Evolutionary conservation across 1,140 invertebrate genomes (phyloP).

Genomic region (Cryptotermes secundus): DNA sequence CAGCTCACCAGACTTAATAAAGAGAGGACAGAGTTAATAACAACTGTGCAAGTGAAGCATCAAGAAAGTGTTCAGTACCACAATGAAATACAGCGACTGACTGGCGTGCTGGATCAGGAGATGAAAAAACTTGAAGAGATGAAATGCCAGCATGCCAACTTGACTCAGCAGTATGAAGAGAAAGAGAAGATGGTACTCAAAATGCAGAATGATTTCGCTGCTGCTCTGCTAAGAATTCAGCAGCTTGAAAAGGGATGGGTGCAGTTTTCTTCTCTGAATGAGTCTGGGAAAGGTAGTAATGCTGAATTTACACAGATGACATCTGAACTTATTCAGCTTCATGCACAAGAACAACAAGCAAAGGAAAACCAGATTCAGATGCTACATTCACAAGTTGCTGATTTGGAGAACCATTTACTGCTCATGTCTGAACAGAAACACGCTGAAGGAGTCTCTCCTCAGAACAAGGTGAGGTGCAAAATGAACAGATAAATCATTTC

Average conservation of each 20-base stretch:
- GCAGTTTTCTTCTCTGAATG: slow-evolving; percentile 42
- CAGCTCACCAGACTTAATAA: slow-evolving; percentile 43
- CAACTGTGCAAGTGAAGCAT: slow-evolving; percentile 75
- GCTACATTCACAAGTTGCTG: too few species aligned
- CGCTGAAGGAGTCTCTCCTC: too few species aligned
- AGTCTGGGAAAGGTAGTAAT: slow-evolving; percentile 34
- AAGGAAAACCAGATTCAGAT: too few species aligned
- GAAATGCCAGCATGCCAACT: slow-evolving; percentile 45
- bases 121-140: slow-evolving; percentile 48
- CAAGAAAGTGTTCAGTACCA: slow-evolving; percentile 81
- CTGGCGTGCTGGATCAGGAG: slow-evolving; percentile 48
- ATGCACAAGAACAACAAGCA: neutral
- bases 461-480: too few species aligned
- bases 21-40: slow-evolving; percentile 75
- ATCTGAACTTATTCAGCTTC: slow-evolving; percentile 40
- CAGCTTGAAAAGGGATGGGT: slow-evolving; percentile 48
- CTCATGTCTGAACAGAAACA: too few species aligned
- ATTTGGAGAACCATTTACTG: too few species aligned
- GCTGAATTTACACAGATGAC: slow-evolving; percentile 27
- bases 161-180: slow-evolving; percentile 47
- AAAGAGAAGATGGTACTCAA: slow-evolving; percentile 51
- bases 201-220: slow-evolving; percentile 55
- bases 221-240: slow-evolving; percentile 50
- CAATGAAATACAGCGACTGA: slow-evolving; percentile 76
- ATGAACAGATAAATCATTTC: too few species aligned